Conservation (phyloP, 2,888 invertebrate species). For the Antheraea yamamai region DNA sequence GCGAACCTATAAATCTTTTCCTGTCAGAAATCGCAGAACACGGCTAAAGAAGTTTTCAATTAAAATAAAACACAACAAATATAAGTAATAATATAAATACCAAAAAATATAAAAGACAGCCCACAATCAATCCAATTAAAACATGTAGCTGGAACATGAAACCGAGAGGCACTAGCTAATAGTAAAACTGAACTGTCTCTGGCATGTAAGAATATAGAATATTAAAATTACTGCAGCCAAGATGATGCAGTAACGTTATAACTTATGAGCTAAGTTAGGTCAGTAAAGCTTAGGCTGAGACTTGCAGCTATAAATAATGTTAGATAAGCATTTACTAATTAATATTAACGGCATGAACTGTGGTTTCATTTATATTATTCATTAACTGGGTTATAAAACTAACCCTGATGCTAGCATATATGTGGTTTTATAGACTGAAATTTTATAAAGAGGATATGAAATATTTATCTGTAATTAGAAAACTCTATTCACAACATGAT, state of each 20-base stretch:
- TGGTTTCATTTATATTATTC: conserved; percentile 37
- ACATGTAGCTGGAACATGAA: too few species aligned
- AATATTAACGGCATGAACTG: conserved; percentile 48
- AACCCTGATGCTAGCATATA: background rate
- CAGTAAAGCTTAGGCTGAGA: conserved; percentile 26
- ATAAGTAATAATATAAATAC: too few species aligned
- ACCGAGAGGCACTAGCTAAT: too few species aligned
- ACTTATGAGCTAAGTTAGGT: conserved; percentile 30
- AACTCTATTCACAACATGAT: too few species aligned
- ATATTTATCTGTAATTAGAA: too few species aligned
- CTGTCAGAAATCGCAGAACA: too few species aligned
- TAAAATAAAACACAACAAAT: too few species aligned
- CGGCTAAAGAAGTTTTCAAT: too few species aligned
- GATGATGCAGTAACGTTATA: conserved; percentile 10
- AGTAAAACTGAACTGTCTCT: too few species aligned
- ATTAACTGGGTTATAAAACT: conserved; percentile 11
- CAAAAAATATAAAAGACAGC: too few species aligned
- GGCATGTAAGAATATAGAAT: background rate
- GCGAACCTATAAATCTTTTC: too few species aligned
- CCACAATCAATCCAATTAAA: too few species aligned
- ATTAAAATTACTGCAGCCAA: conserved; percentile 15
- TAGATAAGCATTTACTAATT: conserved; percentile 51
- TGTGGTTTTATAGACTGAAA: background rate
- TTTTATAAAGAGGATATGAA: background rate
- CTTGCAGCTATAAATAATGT: conserved; percentile 42